These are phyloP conservation scores for Amiota mariae DNA, from an alignment of 2,888 invertebrate species.

Conservation along the genomic window DNA sequence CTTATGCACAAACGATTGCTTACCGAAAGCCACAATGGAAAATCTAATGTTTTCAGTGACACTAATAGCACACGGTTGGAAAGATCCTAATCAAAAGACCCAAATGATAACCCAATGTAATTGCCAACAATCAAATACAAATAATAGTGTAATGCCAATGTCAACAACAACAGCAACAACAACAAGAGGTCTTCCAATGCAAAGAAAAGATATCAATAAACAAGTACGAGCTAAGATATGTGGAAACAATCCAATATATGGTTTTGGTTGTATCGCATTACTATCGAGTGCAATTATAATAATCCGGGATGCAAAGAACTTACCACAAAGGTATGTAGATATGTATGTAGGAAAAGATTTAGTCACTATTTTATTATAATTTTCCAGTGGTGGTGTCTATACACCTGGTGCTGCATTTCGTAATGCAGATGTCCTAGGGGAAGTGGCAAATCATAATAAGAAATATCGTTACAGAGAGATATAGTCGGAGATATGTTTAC, in stretches of 20 bases:
- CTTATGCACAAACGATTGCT: conserved; percentile 8
- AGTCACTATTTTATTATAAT: neutral
- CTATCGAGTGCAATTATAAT: conserved; percentile 23
- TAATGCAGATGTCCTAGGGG: conserved; percentile 16
- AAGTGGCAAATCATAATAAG: conserved; percentile 16
- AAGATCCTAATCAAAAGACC: neutral
- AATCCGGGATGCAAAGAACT: neutral
- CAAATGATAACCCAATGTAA: neutral
- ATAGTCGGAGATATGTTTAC: neutral
- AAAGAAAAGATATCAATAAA: neutral
- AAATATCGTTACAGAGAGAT: neutral
- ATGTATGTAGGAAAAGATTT: too few relatives aligned
- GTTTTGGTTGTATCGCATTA: conserved; percentile 25
- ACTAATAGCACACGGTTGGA: conserved; percentile 18
- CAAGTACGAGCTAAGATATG: neutral
- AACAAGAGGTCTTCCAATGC: too few relatives aligned
- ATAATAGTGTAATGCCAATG: too few relatives aligned
- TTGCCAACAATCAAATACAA: neutral
- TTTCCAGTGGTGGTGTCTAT: conserved; percentile 30
- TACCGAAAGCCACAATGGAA: conserved; percentile 15
- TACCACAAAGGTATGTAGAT: conserved; percentile 26
- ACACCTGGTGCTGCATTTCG: conserved; percentile 32
- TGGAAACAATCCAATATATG: conserved; percentile 27
- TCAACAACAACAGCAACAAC: too few relatives aligned
- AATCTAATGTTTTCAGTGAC: conserved; percentile 19